Conservation (phyloP, 2,888 invertebrate species). For the Leptothorax acervorum region DNA sequence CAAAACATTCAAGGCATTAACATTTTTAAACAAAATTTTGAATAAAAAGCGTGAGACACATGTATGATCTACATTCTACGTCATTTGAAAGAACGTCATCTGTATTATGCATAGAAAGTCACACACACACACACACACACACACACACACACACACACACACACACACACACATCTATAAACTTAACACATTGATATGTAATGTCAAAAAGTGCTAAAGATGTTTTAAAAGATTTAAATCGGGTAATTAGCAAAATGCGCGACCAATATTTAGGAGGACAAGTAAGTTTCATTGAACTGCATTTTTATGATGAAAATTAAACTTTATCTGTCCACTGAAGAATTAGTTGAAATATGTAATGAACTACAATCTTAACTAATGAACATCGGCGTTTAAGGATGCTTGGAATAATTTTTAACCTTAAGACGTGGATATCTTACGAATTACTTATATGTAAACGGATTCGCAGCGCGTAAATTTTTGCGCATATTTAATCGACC, state of each 20-base stretch:
- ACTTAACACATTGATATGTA: not conserved
- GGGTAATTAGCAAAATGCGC: too few species aligned
- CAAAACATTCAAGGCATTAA: not conserved
- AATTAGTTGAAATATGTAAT: not conserved
- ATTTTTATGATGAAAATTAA: not conserved
- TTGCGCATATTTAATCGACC: not conserved
- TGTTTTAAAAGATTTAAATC: too few species aligned
- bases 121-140: too few species aligned
- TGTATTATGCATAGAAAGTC: too few species aligned
- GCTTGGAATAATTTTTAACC: not conserved
- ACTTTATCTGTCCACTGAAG: not conserved
- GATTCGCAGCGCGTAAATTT: not conserved
- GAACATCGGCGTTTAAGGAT: not conserved
- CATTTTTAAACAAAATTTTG: not conserved
- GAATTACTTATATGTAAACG: too few species aligned
- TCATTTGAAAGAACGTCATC: too few species aligned
- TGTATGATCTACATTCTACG: not conserved
- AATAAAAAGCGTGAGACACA: not conserved
- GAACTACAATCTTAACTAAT: not conserved
- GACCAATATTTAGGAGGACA: not conserved
- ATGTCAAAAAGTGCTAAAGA: not conserved
- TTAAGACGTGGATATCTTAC: too few species aligned
- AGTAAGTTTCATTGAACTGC: not conserved
- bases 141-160: too few species aligned
- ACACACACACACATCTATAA: too few species aligned